Evolutionary conservation across 2,797 vertebrate species (phyloP).

Genomic region (Mormyrops boulengeri): DNA sequence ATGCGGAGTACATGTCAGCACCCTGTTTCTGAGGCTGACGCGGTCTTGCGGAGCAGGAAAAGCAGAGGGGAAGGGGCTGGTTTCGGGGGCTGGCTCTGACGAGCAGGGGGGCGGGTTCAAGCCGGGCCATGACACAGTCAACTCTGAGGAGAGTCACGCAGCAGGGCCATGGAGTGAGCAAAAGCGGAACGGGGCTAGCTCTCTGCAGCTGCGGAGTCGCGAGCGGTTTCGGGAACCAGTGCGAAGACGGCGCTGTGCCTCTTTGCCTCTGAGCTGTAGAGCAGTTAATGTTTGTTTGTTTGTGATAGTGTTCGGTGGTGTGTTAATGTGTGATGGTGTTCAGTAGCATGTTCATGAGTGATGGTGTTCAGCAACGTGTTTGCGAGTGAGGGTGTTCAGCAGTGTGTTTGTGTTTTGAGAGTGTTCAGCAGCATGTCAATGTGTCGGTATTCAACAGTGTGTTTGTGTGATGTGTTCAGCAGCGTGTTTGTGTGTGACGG

Average conservation of each 20-base stretch:
- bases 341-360: background rate
- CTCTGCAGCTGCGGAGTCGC: background rate
- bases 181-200: background rate
- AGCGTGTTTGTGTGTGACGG: background rate
- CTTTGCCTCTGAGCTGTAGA: background rate
- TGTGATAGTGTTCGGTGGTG: background rate
- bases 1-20: background rate
- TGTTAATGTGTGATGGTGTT: background rate
- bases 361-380: background rate
- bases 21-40: background rate
- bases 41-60: background rate
- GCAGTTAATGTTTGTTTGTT: background rate
- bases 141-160: background rate
- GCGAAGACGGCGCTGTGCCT: background rate
- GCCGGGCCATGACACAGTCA: background rate
- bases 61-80: background rate
- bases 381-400: background rate
- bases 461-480: background rate
- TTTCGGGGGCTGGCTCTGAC: background rate
- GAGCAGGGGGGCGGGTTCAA: background rate
- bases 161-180: background rate
- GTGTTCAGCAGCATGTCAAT: too few species aligned
- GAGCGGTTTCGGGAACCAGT: background rate
- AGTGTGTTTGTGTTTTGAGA: too few species aligned
- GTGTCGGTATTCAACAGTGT: background rate